Conservation (phyloP, 2,888 invertebrate genomes). For the Leptodirus hochenwartii region DNA sequence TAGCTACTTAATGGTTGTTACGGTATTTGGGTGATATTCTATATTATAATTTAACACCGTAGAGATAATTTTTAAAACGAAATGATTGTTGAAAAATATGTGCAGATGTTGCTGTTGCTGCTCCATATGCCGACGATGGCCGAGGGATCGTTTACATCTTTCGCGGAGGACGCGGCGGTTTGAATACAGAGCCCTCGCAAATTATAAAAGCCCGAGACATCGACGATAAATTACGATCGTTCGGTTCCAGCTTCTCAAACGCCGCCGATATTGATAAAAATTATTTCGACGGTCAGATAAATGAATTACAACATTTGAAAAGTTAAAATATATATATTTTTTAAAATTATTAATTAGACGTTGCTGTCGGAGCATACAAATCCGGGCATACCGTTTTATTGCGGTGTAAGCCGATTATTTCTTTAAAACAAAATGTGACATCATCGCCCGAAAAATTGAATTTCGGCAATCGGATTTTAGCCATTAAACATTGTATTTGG, state of each 20-base stretch:
- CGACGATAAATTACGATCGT: conserved; percentile 24
- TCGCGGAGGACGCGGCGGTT: conserved; percentile 30
- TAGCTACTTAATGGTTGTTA: too few species aligned
- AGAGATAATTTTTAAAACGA: too few species aligned
- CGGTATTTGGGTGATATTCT: too few species aligned
- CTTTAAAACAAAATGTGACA: conserved; percentile 5
- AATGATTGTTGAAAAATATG: too few species aligned
- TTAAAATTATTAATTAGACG: conserved; percentile 25
- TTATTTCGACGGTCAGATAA: conserved; percentile 34
- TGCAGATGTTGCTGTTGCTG: conserved; percentile 45
- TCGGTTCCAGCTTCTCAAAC: conserved; percentile 41
- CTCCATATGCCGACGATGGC: conserved; percentile 41
- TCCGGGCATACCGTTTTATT: conserved; percentile 37
- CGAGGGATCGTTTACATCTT: conserved; percentile 44
- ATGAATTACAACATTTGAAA: background rate
- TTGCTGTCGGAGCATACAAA: conserved; percentile 39
- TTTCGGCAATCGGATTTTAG: background rate
- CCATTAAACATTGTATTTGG: too few species aligned
- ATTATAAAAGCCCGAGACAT: conserved; percentile 30
- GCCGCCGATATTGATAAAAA: conserved; percentile 41
- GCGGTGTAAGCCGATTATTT: conserved; percentile 25
- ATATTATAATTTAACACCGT: too few species aligned
- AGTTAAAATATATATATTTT: background rate
- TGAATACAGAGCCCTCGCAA: conserved; percentile 27
- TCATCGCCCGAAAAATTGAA: conserved; percentile 3